Conservation (phyloP, 2,113 vertebrate genomes). For the Laticauda laticaudata region DNA sequence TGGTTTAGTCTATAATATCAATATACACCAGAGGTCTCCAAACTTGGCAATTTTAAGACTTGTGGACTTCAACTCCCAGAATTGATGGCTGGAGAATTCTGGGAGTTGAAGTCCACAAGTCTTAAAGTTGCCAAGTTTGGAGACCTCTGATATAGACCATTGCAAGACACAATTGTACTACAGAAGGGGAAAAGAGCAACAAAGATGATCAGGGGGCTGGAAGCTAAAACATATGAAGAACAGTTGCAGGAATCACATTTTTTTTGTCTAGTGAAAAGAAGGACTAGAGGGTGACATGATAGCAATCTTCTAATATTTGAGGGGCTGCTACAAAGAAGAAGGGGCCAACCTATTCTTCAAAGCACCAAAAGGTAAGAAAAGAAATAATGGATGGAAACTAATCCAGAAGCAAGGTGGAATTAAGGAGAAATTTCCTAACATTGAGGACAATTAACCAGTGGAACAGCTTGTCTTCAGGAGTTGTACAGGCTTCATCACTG, state of each 20-base stretch:
- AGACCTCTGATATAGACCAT: too few relatives aligned
- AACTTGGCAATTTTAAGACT: too few relatives aligned
- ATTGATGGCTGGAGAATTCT: too few relatives aligned
- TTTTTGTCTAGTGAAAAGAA: not conserved
- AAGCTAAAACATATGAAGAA: not conserved
- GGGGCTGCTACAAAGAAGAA: not conserved
- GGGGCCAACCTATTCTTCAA: too few relatives aligned
- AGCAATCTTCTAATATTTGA: not conserved
- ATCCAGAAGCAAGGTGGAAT: not conserved
- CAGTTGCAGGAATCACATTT: not conserved
- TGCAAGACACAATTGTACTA: too few relatives aligned
- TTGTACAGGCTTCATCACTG: not conserved
- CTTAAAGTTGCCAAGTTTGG: too few relatives aligned
- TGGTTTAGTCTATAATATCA: not conserved
- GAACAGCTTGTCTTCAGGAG: not conserved
- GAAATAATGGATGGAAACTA: not conserved
- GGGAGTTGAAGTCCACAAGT: too few relatives aligned
- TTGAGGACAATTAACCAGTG: not conserved
- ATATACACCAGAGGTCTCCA: too few relatives aligned
- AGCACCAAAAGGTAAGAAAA: not conserved
- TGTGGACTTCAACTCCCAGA: too few relatives aligned
- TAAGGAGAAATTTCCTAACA: not conserved
- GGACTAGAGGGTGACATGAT: not conserved
- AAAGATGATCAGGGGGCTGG: too few relatives aligned
- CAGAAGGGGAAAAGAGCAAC: too few relatives aligned